phyloP scores from a whole-genome alignment of 2,797 vertebrate species.

The Neosilurus hyrtlii region DNA sequence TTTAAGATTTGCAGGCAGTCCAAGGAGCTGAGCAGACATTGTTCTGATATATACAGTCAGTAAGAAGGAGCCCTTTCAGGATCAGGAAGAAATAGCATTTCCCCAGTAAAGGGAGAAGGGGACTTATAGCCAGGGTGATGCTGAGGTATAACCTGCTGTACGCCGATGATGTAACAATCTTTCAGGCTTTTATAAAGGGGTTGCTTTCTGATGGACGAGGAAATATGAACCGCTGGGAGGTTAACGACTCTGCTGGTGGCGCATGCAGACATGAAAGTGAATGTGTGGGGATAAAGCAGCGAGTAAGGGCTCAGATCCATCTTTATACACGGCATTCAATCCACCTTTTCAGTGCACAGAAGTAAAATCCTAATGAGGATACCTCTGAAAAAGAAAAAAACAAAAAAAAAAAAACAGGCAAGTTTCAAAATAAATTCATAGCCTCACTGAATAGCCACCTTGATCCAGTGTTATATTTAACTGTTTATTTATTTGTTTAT shows the following conservation, averaged over 20 bases:
- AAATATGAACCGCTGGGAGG: background rate
- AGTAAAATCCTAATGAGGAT: background rate
- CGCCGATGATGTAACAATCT: background rate
- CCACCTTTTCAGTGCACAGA: background rate
- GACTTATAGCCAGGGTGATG: constrained; percentile 28
- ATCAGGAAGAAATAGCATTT: background rate
- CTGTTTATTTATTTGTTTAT: background rate
- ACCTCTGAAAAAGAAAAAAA: background rate
- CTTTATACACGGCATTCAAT: background rate
- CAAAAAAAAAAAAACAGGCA: background rate
- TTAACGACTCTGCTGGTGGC: background rate
- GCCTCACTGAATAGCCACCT: too few species aligned
- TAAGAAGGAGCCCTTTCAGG: constrained; percentile 11
- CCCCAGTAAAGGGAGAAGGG: background rate
- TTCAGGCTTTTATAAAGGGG: background rate
- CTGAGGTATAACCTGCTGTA: constrained; percentile 6
- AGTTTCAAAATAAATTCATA: background rate
- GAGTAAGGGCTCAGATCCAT: background rate
- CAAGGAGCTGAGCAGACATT: constrained; percentile 1
- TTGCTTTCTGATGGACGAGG: background rate
- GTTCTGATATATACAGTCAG: constrained; percentile 21
- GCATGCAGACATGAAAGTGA: background rate
- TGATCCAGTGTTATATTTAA: background rate
- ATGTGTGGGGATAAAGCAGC: background rate
- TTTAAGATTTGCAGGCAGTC: constrained; percentile 8